Percentiles rank a stretch among this genome's conserved stretches.
Evolutionary conservation across 2,797 vertebrate genomes (phyloP).

Genomic region (Holocentrus rufus): DNA sequence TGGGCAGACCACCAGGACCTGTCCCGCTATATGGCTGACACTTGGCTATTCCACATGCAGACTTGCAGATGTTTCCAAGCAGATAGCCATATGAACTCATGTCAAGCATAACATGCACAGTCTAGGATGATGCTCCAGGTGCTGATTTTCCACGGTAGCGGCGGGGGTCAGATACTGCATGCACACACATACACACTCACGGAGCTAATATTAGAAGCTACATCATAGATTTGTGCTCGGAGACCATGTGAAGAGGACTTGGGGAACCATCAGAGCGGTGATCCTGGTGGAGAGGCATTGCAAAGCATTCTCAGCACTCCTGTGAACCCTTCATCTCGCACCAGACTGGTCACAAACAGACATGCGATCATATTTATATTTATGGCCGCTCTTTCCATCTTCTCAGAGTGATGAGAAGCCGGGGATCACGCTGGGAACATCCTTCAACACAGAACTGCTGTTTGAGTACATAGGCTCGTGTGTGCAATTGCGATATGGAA

Average conservation of each 20-base stretch:
- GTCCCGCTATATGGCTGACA: too few species aligned
- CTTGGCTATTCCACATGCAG: too few species aligned
- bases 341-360: constrained; percentile 27
- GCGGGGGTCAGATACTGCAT: too few species aligned
- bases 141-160: too few species aligned
- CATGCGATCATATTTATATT: constrained; percentile 45
- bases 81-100: too few species aligned
- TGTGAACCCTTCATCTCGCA: constrained; percentile 15
- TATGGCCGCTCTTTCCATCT: constrained; percentile 23
- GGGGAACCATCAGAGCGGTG: not conserved
- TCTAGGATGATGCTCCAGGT: too few species aligned
- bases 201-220: not conserved
- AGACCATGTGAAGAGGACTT: not conserved
- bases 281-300: not conserved
- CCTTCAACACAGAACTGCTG: not conserved
- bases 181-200: not conserved
- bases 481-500: constrained; percentile 50
- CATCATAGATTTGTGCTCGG: constrained; percentile 11
- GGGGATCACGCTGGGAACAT: constrained; percentile 21
- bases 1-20: too few species aligned
- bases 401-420: constrained; percentile 5
- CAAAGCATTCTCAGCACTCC: constrained; percentile 14
- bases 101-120: too few species aligned
- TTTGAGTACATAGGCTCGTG: constrained; percentile 1
- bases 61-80: too few species aligned